phyloP scores from a whole-genome alignment of 2,888 invertebrate species.

The Cheilosia pagana region DNA sequence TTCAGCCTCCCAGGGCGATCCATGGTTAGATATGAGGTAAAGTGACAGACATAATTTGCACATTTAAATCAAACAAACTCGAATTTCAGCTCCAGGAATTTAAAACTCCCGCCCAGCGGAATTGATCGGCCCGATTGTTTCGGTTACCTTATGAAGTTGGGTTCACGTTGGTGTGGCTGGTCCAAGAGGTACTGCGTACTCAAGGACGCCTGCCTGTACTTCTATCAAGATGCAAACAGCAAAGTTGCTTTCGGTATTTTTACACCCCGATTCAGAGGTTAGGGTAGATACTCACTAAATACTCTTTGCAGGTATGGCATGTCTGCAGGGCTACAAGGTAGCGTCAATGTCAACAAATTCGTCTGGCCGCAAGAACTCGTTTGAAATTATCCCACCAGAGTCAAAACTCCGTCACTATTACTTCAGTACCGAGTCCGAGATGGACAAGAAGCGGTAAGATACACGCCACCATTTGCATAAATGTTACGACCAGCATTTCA shows the following conservation, averaged over 20 bases:
- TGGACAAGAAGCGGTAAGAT: conserved; percentile 94
- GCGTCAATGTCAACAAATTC: conserved; percentile 91
- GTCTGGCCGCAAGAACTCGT: conserved; percentile 95
- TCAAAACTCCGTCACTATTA: conserved; percentile 94
- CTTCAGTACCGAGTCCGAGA: conserved; percentile 96
- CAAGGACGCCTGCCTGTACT: conserved; percentile 97
- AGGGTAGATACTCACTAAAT: not conserved
- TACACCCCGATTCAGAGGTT: not conserved
- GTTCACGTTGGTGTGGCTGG: conserved; percentile 95
- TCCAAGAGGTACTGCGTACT: conserved; percentile 96
- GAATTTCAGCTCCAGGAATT: conserved; percentile 88
- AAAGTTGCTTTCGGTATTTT: conserved; percentile 93
- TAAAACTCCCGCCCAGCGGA: conserved; percentile 91
- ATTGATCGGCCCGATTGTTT: conserved; percentile 95
- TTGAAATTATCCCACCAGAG: conserved; percentile 95
- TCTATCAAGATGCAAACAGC: conserved; percentile 94
- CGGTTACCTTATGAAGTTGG: conserved; percentile 95
- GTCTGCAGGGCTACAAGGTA: conserved; percentile 93
- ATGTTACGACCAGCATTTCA: not conserved
- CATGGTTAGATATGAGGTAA: conserved; percentile 87
- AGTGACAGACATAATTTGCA: not conserved
- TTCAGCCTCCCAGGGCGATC: conserved; percentile 89
- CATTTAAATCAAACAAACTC: not conserved
- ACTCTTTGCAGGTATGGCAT: conserved; percentile 90
- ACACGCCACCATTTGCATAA: not conserved